Percentiles rank a stretch among this genome's conserved stretches.
Conservation (phyloP, 2,113 vertebrate genomes). For the Ursus arctos region DNA sequence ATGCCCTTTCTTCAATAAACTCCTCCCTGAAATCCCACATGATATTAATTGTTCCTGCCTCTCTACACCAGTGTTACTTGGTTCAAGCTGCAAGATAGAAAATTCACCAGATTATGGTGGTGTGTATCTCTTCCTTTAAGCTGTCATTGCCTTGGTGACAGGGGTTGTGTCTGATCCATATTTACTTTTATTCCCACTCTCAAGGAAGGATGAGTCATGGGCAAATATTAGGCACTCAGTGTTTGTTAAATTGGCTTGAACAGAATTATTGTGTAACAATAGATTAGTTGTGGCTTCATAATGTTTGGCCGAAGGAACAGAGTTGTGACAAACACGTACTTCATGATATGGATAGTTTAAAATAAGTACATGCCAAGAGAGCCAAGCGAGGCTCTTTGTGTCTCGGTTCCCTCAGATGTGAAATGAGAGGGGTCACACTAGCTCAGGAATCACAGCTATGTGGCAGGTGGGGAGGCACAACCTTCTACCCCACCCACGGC, state of each 20-base stretch:
- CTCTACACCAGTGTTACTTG: background rate
- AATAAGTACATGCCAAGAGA: background rate
- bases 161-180: background rate
- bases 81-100: background rate
- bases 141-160: background rate
- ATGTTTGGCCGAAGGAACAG: background rate
- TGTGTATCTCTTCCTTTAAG: background rate
- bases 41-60: background rate
- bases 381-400: background rate
- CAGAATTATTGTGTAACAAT: constrained; percentile 10
- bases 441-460: background rate
- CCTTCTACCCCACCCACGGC: too few species aligned
- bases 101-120: background rate
- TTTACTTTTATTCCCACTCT: background rate
- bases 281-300: background rate
- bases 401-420: background rate
- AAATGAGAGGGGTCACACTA: background rate
- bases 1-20: background rate
- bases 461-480: background rate
- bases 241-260: background rate
- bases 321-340: background rate
- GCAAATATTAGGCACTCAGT: background rate
- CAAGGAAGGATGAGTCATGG: background rate
- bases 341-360: background rate
- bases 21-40: background rate